phyloP scores from a whole-genome alignment of 2,888 invertebrate genomes.

The Bombylius discolor region DNA sequence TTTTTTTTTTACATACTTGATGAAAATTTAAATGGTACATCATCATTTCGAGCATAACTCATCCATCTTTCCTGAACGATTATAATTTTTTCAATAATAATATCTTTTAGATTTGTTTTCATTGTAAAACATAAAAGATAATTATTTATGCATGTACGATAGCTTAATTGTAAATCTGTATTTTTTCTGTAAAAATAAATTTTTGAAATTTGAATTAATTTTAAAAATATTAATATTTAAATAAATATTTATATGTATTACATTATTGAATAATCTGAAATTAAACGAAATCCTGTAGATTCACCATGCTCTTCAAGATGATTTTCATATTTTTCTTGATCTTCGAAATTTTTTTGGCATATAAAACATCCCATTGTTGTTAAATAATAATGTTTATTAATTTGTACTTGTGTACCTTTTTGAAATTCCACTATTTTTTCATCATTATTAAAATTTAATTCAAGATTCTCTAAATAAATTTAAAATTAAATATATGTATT shows the following conservation, averaged over 20 bases:
- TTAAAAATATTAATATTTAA: background rate
- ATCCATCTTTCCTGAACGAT: constrained; percentile 26
- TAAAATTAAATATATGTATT: too few species aligned
- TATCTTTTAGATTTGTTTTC: constrained; percentile 16
- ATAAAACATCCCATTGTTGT: constrained; percentile 26
- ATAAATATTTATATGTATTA: background rate
- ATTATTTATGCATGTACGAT: constrained; percentile 25
- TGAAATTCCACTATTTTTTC: background rate
- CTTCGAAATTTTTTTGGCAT: constrained; percentile 26
- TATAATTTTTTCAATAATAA: constrained; percentile 28
- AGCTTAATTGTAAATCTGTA: constrained; percentile 16
- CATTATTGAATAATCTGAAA: background rate
- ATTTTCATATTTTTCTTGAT: constrained; percentile 23
- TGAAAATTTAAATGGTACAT: constrained; percentile 19
- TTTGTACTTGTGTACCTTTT: constrained; percentile 4
- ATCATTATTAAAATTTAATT: background rate
- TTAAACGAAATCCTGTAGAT: constrained; percentile 2
- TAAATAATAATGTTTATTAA: constrained; percentile 19
- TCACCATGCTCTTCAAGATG: constrained; percentile 29
- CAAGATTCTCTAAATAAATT: too few species aligned
- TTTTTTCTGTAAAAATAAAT: background rate
- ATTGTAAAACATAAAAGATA: constrained; percentile 29
- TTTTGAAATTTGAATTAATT: too few species aligned
- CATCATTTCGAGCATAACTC: constrained; percentile 23
- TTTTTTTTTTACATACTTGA: background rate